These are phyloP conservation scores for Cephus sareptanus DNA, from an alignment of 2,888 invertebrate species.

Conservation along the genomic window DNA sequence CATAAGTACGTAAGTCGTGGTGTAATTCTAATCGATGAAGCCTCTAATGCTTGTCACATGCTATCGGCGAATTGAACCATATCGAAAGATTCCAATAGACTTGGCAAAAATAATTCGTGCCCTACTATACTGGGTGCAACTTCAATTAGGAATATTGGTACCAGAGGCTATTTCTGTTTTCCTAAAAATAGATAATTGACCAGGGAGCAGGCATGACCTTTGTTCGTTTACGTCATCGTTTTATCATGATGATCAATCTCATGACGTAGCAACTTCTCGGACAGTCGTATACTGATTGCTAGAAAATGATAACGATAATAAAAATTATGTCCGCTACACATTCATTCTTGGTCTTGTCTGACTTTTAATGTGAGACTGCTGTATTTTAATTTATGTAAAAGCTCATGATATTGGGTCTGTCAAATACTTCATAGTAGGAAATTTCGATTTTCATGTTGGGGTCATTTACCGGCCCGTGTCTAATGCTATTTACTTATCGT, in stretches of 20 bases:
- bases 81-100: background rate
- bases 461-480: background rate
- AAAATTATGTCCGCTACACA: background rate
- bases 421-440: background rate
- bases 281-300: background rate
- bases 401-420: background rate
- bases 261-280: background rate
- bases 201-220: conserved; percentile 2
- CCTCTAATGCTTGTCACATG: background rate
- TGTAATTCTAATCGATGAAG: background rate
- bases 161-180: background rate
- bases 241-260: conserved; percentile 3
- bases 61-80: background rate
- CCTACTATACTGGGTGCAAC: background rate
- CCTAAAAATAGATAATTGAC: conserved; percentile 4
- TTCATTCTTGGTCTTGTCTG: background rate
- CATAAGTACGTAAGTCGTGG: background rate
- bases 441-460: background rate
- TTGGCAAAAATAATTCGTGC: background rate
- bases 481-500: background rate
- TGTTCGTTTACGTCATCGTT: background rate
- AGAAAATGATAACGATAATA: background rate
- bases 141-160: conserved; percentile 4
- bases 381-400: background rate
- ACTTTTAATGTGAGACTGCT: background rate